Evolutionary conservation across 2,113 vertebrate species (phyloP).

Genomic region (Daubentonia madagascariensis): DNA sequence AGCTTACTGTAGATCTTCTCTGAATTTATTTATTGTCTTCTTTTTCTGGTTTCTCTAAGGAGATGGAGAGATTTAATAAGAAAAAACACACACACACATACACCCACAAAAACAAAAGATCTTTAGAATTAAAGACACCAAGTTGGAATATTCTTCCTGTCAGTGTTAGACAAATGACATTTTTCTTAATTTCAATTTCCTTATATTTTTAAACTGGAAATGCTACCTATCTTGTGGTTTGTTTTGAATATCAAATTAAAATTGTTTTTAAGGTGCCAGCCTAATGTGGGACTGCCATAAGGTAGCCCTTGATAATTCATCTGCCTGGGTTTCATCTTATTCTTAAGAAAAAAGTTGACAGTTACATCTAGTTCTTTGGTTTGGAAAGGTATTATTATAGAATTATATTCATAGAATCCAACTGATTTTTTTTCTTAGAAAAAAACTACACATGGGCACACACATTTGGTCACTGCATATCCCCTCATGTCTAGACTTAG

Average conservation of each 20-base stretch:
- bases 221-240: not conserved
- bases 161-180: not conserved
- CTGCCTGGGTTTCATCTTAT: not conserved
- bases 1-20: not conserved
- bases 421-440: not conserved
- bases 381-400: not conserved
- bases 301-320: not conserved
- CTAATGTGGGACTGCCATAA: not conserved
- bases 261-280: not conserved
- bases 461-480: not conserved
- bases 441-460: not conserved
- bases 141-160: not conserved
- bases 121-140: not conserved
- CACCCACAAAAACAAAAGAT: not conserved
- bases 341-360: not conserved
- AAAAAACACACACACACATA: not conserved
- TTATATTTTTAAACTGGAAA: not conserved
- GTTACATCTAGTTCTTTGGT: not conserved
- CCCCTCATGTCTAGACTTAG: not conserved
- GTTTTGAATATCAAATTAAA: slow-evolving; percentile 26
- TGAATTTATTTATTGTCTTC: not conserved
- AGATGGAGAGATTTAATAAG: not conserved
- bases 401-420: not conserved
- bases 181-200: slow-evolving; percentile 10
- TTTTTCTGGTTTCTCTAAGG: not conserved